These are phyloP conservation scores for Periophthalmodon schlosseri DNA, from an alignment of 2,113 vertebrate species.

Conservation along the genomic window DNA sequence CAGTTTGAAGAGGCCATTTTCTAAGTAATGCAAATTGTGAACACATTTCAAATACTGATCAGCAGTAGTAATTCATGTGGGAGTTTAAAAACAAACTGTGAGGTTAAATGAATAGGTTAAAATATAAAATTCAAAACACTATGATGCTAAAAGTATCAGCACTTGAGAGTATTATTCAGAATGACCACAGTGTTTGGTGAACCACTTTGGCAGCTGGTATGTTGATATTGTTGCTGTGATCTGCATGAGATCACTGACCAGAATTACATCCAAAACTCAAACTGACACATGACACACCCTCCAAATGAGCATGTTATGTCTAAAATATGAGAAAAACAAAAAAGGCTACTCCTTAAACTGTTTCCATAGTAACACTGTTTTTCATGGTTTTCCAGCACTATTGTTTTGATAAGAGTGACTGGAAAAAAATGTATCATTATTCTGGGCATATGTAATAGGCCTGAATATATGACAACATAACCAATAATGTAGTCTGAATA, in stretches of 20 bases:
- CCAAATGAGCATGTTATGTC: conserved; percentile 13
- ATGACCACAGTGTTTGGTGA: conserved; percentile 16
- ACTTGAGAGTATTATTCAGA: conserved; percentile 27
- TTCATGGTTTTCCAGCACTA: conserved; percentile 1
- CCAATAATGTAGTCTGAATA: not conserved
- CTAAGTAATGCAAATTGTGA: not conserved
- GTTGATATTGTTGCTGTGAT: conserved; percentile 16
- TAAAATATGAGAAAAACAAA: not conserved
- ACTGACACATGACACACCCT: conserved; percentile 27
- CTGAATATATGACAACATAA: not conserved
- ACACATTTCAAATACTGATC: not conserved
- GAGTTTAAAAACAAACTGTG: conserved; percentile 17
- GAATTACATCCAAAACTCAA: conserved; percentile 16
- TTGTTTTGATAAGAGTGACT: not conserved
- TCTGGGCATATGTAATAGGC: not conserved
- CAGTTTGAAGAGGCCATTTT: not conserved
- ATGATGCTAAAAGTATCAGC: conserved; percentile 54
- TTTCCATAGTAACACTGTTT: not conserved
- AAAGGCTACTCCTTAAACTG: not conserved
- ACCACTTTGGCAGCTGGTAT: conserved; percentile 1
- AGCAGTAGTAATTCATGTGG: not conserved
- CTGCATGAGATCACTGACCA: conserved; percentile 13
- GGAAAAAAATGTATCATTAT: not conserved
- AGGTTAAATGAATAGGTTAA: conserved; percentile 23
- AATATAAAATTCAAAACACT: conserved; percentile 26